phyloP scores from a whole-genome alignment of 2,797 vertebrate genomes.

The Streptopelia turtur region DNA sequence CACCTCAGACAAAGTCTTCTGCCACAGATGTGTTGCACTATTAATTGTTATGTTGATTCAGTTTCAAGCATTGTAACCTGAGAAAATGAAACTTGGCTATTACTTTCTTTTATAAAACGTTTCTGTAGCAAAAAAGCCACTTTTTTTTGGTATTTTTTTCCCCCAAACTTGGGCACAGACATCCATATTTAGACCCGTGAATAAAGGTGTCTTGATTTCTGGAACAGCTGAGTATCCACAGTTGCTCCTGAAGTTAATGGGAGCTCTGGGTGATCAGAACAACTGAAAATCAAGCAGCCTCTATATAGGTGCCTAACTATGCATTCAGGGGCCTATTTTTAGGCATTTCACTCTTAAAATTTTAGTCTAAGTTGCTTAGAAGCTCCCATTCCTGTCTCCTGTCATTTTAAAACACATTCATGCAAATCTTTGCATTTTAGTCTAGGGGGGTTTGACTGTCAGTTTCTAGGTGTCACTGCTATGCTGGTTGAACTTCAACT shows the following conservation, averaged over 20 bases:
- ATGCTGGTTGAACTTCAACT: constrained; percentile 42
- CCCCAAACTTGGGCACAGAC: constrained; percentile 37
- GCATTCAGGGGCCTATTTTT: constrained; percentile 67
- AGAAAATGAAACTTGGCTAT: constrained; percentile 22
- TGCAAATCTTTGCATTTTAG: constrained; percentile 65
- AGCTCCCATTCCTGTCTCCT: constrained; percentile 46
- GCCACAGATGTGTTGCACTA: background rate
- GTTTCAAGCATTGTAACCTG: constrained; percentile 6
- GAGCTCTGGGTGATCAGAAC: constrained; percentile 74
- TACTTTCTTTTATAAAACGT: constrained; percentile 46
- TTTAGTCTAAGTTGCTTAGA: constrained; percentile 63
- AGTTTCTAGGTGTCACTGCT: constrained; percentile 19
- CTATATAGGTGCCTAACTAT: constrained; percentile 68
- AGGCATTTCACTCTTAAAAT: constrained; percentile 59
- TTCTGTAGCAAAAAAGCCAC: background rate
- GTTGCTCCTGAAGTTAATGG: constrained; percentile 69
- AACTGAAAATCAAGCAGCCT: constrained; percentile 71
- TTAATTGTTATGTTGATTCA: constrained; percentile 61
- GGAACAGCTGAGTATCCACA: constrained; percentile 66
- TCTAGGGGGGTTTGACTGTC: background rate
- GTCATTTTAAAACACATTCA: constrained; percentile 62
- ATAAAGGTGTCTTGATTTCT: constrained; percentile 72
- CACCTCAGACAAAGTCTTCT: constrained; percentile 35
- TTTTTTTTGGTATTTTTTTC: background rate
- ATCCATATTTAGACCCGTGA: constrained; percentile 72